Base-by-base conservation (phyloP, 2,888 invertebrate species). In the Chloromyia formosa region DNA sequence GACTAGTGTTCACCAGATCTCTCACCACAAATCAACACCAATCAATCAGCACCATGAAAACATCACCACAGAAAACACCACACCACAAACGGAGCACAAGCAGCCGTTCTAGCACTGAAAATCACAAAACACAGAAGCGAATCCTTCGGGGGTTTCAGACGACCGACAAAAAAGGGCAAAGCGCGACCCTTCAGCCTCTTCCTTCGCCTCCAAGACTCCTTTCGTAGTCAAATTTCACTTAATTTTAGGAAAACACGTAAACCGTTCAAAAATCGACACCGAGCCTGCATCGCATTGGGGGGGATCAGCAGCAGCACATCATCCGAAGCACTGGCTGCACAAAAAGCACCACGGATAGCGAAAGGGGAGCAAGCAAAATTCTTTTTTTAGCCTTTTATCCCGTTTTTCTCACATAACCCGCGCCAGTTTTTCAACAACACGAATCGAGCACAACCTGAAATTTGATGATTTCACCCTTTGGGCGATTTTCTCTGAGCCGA, bases 361-460 rank as follows among this genome's bases (percentile, higher is more conserved):
- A 35, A 35, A 35, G 3, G 7, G 27, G 3, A 35, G 27, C 27
- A 35, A 35, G 27, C 3, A 35, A 35, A 35, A 35, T 35, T 35
- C 27, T 35, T 35, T 40, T 69, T n/a, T 10, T 35, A 12, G n/a
- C 42, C 23, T 23, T 40, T 71, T 58, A 56, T 40, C 56, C 53
- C 35, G 40, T 56, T 69, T 64, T 71, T 71, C 9, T 71, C 71
- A 71, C 71, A 71, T 12, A 71, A 71, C 27, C 42, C 42, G 22
- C 1, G 10, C 40, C 10, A 35, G 18, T 18, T 35, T 16, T n/a
- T 12, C 20, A 9, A 58, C 23, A 14, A 20, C 40, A 14, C n/a
- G 35, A 3, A 20, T 20, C 49, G 16, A 16, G 54, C 54, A 53
- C 27, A 10, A 35, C 27, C 18, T 7, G 16, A 53, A 27, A 69